Base-by-base conservation (phyloP, 1,140 invertebrate species). In the Zaprionus davidi region DNA sequence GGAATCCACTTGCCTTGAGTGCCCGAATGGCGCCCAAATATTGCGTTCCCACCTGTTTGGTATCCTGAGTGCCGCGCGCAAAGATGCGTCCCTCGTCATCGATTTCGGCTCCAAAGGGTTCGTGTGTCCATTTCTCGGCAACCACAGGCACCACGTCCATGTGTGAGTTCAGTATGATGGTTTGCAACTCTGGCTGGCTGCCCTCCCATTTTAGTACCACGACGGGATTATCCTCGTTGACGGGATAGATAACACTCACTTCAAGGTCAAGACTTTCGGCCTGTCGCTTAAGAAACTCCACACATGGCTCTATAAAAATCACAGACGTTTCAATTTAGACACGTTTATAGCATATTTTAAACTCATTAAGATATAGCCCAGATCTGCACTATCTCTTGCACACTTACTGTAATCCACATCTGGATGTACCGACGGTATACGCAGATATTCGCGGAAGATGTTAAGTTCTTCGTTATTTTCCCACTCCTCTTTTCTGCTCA, bases 61-160 rank as follows among this genome's bases (percentile, higher is more conserved):
- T 97, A 86, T 97, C 97, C 84, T 97, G 96, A 0, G 96, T 93
- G 15, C 97, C 97, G 55, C 97, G 94, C 1, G 94, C 97, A 92
- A 95, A 97, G 67, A 98, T 97, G 20, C 96, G 94, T 1, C 96
- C 97, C 24, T 96, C 93, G 11, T 95, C 94, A 79, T 96, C 95
- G 49, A 97, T 95, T 17, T 95, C 92, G 0, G 95, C 97, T 31
- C 92, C 94, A 91, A 98, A 98, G 1, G 97, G 97, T 22, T 94
- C 93, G 74, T 95, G 93, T 0, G 90, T 94, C 95, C 95, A 95
- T 55, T 94, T 94, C 65, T 95, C 93, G 85, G 79, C 76, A 91
- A 96, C 97, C 1, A 98, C 97, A 5, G 98, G 97, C 2, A 99
- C 98, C 24, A 99, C 98, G 93, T 82, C 80, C 62, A 82, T 82